Percentiles rank a stretch among this genome's conserved stretches.
Evolutionary conservation across 2,797 vertebrate genomes (phyloP).

Genomic region (Danio jaintianensis): DNA sequence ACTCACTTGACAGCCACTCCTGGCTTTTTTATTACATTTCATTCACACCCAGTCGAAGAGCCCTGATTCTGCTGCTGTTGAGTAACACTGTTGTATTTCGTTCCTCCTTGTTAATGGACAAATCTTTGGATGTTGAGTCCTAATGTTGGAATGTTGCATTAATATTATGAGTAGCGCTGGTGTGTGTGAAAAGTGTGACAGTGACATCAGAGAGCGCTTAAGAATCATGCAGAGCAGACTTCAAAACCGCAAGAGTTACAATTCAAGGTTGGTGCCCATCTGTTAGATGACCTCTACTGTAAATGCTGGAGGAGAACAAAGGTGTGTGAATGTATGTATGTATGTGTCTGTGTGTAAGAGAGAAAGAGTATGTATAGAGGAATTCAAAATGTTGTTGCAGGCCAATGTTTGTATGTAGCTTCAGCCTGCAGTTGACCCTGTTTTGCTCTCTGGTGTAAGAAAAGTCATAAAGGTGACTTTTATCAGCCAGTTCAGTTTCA

Average conservation of each 20-base stretch:
- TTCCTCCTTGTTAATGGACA: constrained; percentile 34
- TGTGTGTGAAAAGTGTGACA: constrained; percentile 49
- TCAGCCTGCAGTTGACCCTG: constrained; percentile 57
- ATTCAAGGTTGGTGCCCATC: constrained; percentile 66
- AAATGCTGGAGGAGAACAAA: constrained; percentile 60
- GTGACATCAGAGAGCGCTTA: constrained; percentile 40
- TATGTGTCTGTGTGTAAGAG: constrained; percentile 12
- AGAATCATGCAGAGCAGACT: constrained; percentile 44
- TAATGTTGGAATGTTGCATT: constrained; percentile 15
- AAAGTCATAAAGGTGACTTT: constrained; percentile 49
- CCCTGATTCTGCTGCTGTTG: constrained; percentile 42
- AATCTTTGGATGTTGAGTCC: constrained; percentile 34
- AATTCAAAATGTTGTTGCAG: constrained; percentile 28
- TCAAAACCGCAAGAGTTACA: constrained; percentile 57
- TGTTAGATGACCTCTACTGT: constrained; percentile 61
- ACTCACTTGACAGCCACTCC: constrained; percentile 26
- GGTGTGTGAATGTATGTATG: constrained; percentile 45
- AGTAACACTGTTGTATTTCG: constrained; percentile 40
- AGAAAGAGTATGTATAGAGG: neutral
- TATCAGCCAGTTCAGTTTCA: constrained; percentile 50
- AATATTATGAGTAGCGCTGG: constrained; percentile 35
- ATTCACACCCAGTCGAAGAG: constrained; percentile 44
- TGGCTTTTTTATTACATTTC: constrained; percentile 40
- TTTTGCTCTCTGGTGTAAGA: constrained; percentile 54
- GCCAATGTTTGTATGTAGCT: constrained; percentile 46